A percentile compares a stretch with the other conserved stretches of the same genome.
Conservation (phyloP, 2,797 vertebrate genomes). For the Toxotes lorentzi region DNA sequence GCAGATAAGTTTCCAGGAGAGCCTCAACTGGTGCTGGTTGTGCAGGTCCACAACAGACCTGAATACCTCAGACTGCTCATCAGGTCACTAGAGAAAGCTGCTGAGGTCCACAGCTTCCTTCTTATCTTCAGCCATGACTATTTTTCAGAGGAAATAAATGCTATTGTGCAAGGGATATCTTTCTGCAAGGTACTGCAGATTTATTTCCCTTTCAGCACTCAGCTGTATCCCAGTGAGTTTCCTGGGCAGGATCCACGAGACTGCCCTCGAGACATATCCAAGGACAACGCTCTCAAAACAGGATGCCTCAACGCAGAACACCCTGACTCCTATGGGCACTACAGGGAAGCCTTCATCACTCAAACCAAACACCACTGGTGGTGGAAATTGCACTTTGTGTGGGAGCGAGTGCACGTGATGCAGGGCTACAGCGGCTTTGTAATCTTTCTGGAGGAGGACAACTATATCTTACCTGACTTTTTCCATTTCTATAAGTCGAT, state of each 20-base stretch:
- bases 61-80: slow-evolving; percentile 84
- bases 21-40: slow-evolving; percentile 82
- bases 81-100: slow-evolving; percentile 80
- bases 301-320: slow-evolving; percentile 84
- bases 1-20: slow-evolving; percentile 76
- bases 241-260: slow-evolving; percentile 84
- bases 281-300: slow-evolving; percentile 75
- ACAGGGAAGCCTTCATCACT: slow-evolving; percentile 85
- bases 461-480: slow-evolving; percentile 87
- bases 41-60: slow-evolving; percentile 86
- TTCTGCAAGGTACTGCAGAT: slow-evolving; percentile 88
- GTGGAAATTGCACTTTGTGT: slow-evolving; percentile 90
- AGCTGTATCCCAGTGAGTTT: slow-evolving; percentile 86
- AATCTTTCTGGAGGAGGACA: slow-evolving; percentile 87
- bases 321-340: slow-evolving; percentile 86
- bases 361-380: slow-evolving; percentile 90
- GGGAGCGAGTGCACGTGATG: slow-evolving; percentile 82
- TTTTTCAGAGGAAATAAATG: slow-evolving; percentile 82
- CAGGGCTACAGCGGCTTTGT: slow-evolving; percentile 82
- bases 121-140: slow-evolving; percentile 87
- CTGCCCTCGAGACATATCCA: slow-evolving; percentile 82
- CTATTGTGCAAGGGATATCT: slow-evolving; percentile 81
- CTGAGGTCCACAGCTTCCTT: slow-evolving; percentile 78
- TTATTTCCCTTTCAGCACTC: slow-evolving; percentile 87
- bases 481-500: slow-evolving; percentile 79